phyloP scores from a whole-genome alignment of 2,113 vertebrate genomes.

The Dipodomys merriami region DNA sequence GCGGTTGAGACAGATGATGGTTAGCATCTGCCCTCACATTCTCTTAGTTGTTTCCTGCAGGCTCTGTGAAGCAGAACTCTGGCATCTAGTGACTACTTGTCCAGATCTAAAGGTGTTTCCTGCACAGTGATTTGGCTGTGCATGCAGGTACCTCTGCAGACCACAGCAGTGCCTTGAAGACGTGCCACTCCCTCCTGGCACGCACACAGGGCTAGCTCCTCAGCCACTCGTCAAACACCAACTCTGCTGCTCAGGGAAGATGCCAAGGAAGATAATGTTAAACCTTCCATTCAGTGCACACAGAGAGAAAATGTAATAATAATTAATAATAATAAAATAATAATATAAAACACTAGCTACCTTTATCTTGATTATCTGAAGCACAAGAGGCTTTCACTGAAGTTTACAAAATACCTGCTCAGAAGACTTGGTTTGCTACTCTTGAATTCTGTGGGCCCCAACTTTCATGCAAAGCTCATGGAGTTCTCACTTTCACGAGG shows the following conservation, averaged over 20 bases:
- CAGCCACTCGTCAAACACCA: not conserved
- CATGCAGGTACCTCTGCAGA: constrained; percentile 54
- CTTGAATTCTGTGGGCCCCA: constrained; percentile 21
- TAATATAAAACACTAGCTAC: not conserved
- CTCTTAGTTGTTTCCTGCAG: constrained; percentile 67
- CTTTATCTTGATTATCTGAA: constrained; percentile 36
- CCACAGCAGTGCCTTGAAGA: not conserved
- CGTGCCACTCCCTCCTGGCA: not conserved
- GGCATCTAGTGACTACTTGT: constrained; percentile 42
- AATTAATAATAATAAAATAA: no score
- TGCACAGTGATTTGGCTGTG: not conserved
- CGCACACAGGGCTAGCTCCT: not conserved
- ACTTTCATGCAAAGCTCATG: not conserved
- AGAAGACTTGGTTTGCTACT: constrained; percentile 37
- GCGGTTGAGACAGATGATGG: constrained; percentile 45
- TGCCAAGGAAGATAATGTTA: constrained; percentile 26
- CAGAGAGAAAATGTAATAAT: constrained; percentile 16
- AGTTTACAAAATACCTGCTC: not conserved
- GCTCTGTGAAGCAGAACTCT: constrained; percentile 70
- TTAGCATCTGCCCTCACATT: constrained; percentile 58
- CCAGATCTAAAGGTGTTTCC: constrained; percentile 74
- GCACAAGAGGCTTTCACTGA: not conserved
- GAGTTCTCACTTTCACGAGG: not conserved
- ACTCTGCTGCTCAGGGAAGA: not conserved
- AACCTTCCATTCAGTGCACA: not conserved